Base-by-base conservation (phyloP, 2,888 invertebrate genomes). In the Sisyra terminalis region DNA sequence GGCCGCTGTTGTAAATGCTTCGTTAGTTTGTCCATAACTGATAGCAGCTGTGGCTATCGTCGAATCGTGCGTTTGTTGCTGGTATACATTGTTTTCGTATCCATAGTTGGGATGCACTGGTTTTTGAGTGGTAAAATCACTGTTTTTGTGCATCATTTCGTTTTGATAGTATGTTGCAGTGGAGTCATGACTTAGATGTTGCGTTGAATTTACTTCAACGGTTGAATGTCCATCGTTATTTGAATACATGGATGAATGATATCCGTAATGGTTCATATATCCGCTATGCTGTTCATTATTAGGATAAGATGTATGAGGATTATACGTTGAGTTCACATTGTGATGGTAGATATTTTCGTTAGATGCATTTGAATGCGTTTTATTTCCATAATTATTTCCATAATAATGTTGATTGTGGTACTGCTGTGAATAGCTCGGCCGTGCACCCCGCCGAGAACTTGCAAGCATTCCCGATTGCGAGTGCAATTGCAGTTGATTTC, bases 71-170 rank as follows among this genome's bases (percentile, higher is more conserved):
- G 58, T 43, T 53, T 58, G 46, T 51, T 31, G 60, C 49, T 47
- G 58, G 45, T 66, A 64, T 36, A 59, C 65, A 61, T 48, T 71
- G 60, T 59, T 69, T 31, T 74, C 72, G 43, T 75, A 72, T 7
- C 24, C 24, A 50, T 74, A 74, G 3, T 67, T 69, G 47, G 58
- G 51, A 8, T 41, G 43, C 6, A 16, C 24, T 3, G 24, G 39
- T 3, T 24, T 44, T 17, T 43, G 51, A 35, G 60, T 58, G 3
- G 50, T 40, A 34, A 54, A 52, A 45, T 48, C 53, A 46, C 54
- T 57, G 42, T 53, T 50, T 48, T 60, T 61, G 37, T 56, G 57
- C 48, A 59, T 51, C 16, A 50, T 53, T 16, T 63, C 59, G 38
- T 53, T 57, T 8, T 54, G 51, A 46, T 63, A 62, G 45, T 63